Evolutionary conservation across 2,797 vertebrate species (phyloP), one percentile per base, ranked within the genome.

Genomic region (Phrynocephalus forsythii): DNA sequence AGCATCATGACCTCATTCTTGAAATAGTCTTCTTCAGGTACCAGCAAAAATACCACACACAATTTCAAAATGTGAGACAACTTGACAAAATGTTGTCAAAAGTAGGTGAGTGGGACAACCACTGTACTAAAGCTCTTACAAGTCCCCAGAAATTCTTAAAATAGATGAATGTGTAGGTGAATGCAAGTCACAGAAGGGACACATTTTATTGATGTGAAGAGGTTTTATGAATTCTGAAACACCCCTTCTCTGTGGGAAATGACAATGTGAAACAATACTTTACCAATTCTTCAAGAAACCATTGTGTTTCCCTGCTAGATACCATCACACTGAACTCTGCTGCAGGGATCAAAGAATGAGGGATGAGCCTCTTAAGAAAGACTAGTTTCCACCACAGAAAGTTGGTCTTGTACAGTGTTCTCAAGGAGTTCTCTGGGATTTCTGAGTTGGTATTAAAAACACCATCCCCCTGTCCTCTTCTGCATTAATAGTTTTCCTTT

Each of bases 131-230:
- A 73, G 22, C 15, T 80, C 71, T 80, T 86, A 15, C 38, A 68
- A 2, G n/a, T 83, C 6, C 7, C 77, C 87, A 79, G 44, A 83
- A 5, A 7, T 80, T 88, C 91, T 91, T 63, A 82, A 87, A 91
- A 90, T 1, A 63, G 87, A 79, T 13, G 1, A 44, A 33, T 78
- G 82, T 1, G 75, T 24, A 63, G 52, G 1, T 79, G 75, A 80
- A 86, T 44, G n/a, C 0, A 71, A 86, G 16, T 60, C 30, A 90
- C 24, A 78, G 3, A 86, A 88, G 6, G 3, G 1, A 48, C 60
- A 85, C 75, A 69, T 87, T 86, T 79, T 79, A 24, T 78, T 20
- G 10, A 73, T 33, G 48, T 56, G 87, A 85, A 75, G 18, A 86
- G 28, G 13, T 56, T 82, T 33, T 6, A 22, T 1, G 72, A 52